Base-by-base conservation (phyloP, 2,888 invertebrate species). In the Lissonota sp. region DNA sequence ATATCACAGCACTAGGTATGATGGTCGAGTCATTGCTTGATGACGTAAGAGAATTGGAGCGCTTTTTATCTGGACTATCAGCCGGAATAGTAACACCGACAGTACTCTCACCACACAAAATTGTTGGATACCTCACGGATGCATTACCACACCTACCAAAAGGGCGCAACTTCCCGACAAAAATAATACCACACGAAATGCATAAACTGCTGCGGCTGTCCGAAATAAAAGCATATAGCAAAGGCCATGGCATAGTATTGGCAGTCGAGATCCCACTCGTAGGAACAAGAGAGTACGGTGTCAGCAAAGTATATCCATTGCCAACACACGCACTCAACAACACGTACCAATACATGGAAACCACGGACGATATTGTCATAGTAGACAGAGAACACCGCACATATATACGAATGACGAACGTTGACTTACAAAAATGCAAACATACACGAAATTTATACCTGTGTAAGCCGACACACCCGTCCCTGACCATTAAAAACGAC, bases 301-400 rank as follows among this genome's bases (percentile, higher is more conserved):
- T 72, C 6, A 72, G 46, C 10, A 49, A 10, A 39, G 72, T 49
- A 49, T 72, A 49, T 8, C 60, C 71, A 5, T 10, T 72, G 37
- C 72, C 37, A 0, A 16, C 60, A 5, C 16, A 12, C 16, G 10
- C 62, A 0, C 7, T 7, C 8, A 73, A 42, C 26, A 7, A 42
- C 0, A 53, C 37, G 5, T 42, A 73, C 10, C 42, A 64, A 12
- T 73, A 44, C 44, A 0, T 55, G 37, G 55, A 73, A 4, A 64
- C 64, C 4, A 55, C 42, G 4, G 37, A 64, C 10, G 73, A 58
- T 5, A 37, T 12, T 6, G 55, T 64, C 1, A 10, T 73, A 5
- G 10, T 73, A 37, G 42, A 73, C 26, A 42, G 46, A 14, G 49
- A 60, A 46, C 46, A 58, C 1, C 39, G 40, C 5, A 46, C 37